phyloP scores from a whole-genome alignment of 30 jellyfish, hydroid and myxozoan genomes.

The Hydra vulgaris region DNA sequence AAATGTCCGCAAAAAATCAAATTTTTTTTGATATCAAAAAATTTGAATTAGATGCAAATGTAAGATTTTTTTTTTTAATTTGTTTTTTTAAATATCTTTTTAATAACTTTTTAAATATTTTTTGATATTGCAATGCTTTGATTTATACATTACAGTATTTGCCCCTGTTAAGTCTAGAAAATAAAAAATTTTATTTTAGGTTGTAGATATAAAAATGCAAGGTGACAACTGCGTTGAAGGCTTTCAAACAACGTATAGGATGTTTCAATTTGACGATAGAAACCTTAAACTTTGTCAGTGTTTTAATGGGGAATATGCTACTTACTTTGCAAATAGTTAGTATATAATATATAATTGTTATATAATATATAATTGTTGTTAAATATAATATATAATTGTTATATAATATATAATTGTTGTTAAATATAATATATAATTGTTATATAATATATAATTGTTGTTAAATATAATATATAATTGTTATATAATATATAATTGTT shows the following conservation, averaged over 20 bases:
- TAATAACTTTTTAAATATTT: too few relatives aligned
- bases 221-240: background rate
- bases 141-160: too few relatives aligned
- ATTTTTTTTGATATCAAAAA: too few relatives aligned
- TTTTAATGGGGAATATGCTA: background rate
- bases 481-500: background rate
- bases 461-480: too few relatives aligned
- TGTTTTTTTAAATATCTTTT: too few relatives aligned
- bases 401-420: background rate
- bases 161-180: background rate
- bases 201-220: background rate
- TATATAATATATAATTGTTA: too few relatives aligned
- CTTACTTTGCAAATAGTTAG: background rate
- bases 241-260: background rate
- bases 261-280: background rate
- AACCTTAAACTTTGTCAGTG: background rate
- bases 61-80: too few relatives aligned
- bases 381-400: too few relatives aligned
- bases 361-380: background rate
- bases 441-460: background rate
- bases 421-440: too few relatives aligned
- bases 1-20: too few relatives aligned
- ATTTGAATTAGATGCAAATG: too few relatives aligned
- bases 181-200: background rate
- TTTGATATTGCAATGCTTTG: background rate